Evolutionary conservation across 2,888 invertebrate genomes (phyloP), one percentile per base, ranked within the genome.

Genomic region (Arctia plantaginis): DNA sequence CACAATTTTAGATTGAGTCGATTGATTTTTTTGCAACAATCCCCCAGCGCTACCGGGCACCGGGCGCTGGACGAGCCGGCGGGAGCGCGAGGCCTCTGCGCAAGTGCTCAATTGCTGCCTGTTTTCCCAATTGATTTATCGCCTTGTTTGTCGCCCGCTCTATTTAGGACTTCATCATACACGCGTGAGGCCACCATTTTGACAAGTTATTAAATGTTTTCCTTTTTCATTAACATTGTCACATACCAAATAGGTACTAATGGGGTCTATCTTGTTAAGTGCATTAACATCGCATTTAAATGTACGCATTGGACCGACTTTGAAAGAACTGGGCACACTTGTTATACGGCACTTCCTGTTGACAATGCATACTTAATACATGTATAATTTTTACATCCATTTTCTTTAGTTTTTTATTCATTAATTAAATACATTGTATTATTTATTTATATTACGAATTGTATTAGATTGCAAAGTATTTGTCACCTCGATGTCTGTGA

Each of bases 81-180:
- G 65, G 65, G 30, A 35, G 20, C 18, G n/a, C 39, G 65, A 23
- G 35, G 65, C 23, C 65, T 35, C 65, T 7, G 68, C 51, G 47
- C 47, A 20, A 4, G 30, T 12, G 47, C 20, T 51, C 51, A 68
- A 68, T 68, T 68, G 33, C n/a, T 51, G 51, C 15, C 68, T 68
- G 68, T 51, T 68, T 23, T 47, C 15, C 30, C 35, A 35, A 73
- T 65, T 69, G 65, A 47, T 62, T 69, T 73, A 41, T 65, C 23
- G 39, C n/a, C 69, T 12, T 35, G 69, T 68, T 67, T 66, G 73
- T 67, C 67, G 64, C 47, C 68, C 15, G 33, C 33, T 51, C 51
- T n/a, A 51, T 51, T 68, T 51, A 47, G 33, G 33, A 12, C 33
- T 33, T 51, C 15, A 23, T 51, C 13, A 1, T 18, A 51, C n/a